Base-by-base conservation (phyloP, 2,888 invertebrate species). In the Lasiommata megera region DNA sequence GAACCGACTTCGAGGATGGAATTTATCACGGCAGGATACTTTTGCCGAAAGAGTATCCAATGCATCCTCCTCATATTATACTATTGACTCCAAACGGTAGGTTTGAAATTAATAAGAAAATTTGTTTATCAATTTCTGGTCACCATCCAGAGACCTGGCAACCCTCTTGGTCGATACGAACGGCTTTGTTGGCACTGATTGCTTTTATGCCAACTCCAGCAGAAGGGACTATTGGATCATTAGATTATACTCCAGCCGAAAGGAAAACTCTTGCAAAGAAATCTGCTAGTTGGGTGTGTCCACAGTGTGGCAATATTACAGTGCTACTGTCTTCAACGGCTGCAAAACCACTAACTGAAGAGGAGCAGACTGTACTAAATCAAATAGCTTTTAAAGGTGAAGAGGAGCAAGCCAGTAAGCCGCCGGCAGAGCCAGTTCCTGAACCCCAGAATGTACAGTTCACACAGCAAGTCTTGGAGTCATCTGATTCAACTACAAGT, bases 121-220 rank as follows among this genome's bases (percentile, higher is more conserved):
- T 99, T 72, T 99, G 98, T 79, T 88, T 98, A 66, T 98, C 97
- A 63, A 98, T 98, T 72, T 98, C 98, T 60, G 98, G 97, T 5
- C 95, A 98, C 84, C 98, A 98, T 82, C 98, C 98, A n/a, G 98
- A 99, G 83, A 97, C 97, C 36, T 99, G 98, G 98, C 97, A 97
- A 76, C 98, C 98, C 23, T 97, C 97, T 2, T 98, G 98, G 98
- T 98, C 97, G 29, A 97, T 98, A 66, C 92, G 98, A 62, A 98
- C 98, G 53, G 98, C 98, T 9, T 87, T 98, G 58, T 84, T 98
- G 65, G 98, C 98, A 12, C 91, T 98, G 58, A 97, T 98, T 72
- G 97, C 98, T 1, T 98, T 98, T 77, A 97, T 98, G 97, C 97
- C 98, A 0, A 96, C 97, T 5, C 94, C 96, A 52, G 95, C 96